Base-by-base conservation (phyloP, 1,140 invertebrate species). In the Vanessa tameamea region DNA sequence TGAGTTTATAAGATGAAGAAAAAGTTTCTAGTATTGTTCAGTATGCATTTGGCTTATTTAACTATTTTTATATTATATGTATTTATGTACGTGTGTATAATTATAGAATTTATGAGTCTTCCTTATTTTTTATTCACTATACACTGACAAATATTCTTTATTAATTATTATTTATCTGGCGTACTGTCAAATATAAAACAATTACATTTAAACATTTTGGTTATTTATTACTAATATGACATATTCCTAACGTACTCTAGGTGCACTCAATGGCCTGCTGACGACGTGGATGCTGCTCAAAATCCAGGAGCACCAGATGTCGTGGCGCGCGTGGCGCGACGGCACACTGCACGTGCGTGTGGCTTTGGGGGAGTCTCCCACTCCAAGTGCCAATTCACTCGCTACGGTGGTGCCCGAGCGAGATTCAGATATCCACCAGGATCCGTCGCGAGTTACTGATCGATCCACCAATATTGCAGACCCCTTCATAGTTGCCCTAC, bases 261-360 rank as follows among this genome's bases (percentile, higher is more conserved):
- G 91, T 13, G 89, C 91, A 0, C 77, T 91, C 11, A 92, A 92
- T 78, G 91, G 91, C 0, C 80, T 92, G 69, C 78, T 92, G 51
- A 92, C 91, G 1, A 92, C 91, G 23, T 92, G 91, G 91, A 89
- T 90, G 83, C 86, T 91, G 57, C 86, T 91, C 16, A 92, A 91
- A 83, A 87, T 92, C 73, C 91, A 92, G 78, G 89, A 91, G 83
- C 89, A 91, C 78, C 91, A 91, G 81, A 16, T 83, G 71, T 88
- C 89, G 73, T 92, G 90, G 90, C 88, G 83, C 73, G 78, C 86
- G 57, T 92, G 90, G 90, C 86, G 89, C n/a, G 89, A 90, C 82
- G 82, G 81, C 83, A 90, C 85, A 48, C 84, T 90, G 66, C 86
- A 87, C 80, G 88, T 92, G 76, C 88, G 80, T 82, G 91, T 91